phyloP scores from a whole-genome alignment of 2,797 vertebrate species.

The Kryptopterus vitreolus region DNA sequence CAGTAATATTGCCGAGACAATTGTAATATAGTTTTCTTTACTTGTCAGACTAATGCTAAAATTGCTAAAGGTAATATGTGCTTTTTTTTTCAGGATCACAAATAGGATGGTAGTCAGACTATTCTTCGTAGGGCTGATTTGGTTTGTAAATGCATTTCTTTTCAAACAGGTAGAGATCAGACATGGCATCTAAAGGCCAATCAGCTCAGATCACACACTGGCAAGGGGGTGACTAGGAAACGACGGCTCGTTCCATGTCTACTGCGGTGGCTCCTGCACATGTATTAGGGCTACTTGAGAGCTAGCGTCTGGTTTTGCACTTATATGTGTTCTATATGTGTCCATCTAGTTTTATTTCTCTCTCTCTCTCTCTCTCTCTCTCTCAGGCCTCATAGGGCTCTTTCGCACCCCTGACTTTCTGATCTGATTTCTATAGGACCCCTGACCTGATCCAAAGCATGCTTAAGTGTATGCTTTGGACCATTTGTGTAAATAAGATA shows the following conservation, averaged over 20 bases:
- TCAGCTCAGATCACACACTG: constrained; percentile 60
- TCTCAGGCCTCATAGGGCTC: no score
- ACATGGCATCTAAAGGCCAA: constrained; percentile 62
- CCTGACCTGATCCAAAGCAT: no score
- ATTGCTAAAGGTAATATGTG: background rate
- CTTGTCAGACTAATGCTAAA: background rate
- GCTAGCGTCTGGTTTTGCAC: constrained; percentile 47
- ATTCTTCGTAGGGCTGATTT: constrained; percentile 43
- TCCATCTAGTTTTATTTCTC: no score
- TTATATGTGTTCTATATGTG: background rate
- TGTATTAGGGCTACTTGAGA: constrained; percentile 16
- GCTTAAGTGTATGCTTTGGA: no score
- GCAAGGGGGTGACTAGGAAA: constrained; percentile 36
- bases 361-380: no score
- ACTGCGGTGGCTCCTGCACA: background rate
- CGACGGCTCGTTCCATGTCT: constrained; percentile 49
- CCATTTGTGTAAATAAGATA: no score
- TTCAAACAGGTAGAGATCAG: constrained; percentile 47
- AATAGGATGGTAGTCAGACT: constrained; percentile 8
- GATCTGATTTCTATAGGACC: no score
- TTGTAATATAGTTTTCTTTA: background rate
- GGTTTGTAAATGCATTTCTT: constrained; percentile 51
- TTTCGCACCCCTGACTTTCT: no score
- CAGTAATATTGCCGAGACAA: background rate
- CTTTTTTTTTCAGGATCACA: background rate